These are phyloP conservation scores for Agonopterix alstromeriana DNA, from an alignment of 2,888 invertebrate species.

Conservation along the genomic window DNA sequence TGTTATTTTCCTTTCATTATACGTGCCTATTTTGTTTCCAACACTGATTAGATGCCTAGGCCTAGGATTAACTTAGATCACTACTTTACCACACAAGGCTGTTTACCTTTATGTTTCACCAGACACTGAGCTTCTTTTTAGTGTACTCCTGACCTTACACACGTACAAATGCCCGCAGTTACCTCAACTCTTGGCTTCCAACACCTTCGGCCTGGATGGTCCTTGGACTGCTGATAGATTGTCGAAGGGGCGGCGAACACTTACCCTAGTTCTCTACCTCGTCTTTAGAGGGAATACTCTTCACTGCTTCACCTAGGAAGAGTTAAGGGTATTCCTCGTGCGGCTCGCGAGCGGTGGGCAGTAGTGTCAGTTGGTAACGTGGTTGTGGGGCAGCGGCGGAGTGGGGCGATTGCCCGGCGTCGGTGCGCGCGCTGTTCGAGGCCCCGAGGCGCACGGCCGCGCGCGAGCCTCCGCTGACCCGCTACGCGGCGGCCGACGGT, in stretches of 20 bases:
- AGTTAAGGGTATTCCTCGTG: slow-evolving; percentile 5
- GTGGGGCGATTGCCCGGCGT: slow-evolving; percentile 70
- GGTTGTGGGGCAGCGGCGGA: slow-evolving; percentile 72
- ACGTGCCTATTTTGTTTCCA: slow-evolving; percentile 68
- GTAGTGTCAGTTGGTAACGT: slow-evolving; percentile 63
- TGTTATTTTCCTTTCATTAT: slow-evolving; percentile 51
- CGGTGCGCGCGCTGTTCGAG: slow-evolving; percentile 74
- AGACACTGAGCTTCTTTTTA: slow-evolving; percentile 74
- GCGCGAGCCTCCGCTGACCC: slow-evolving; percentile 72
- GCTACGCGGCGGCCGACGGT: slow-evolving; percentile 78
- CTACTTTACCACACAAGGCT: slow-evolving; percentile 73
- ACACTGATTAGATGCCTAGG: slow-evolving; percentile 75
- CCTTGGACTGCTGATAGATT: slow-evolving; percentile 44
- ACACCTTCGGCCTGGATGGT: slow-evolving; percentile 68
- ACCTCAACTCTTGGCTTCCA: slow-evolving; percentile 74
- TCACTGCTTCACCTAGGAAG: slow-evolving; percentile 32
- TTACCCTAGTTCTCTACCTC: slow-evolving; percentile 50
- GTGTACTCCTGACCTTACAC: slow-evolving; percentile 74
- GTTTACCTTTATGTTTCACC: slow-evolving; percentile 71
- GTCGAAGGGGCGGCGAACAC: slow-evolving; percentile 55
- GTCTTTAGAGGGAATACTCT: slow-evolving; percentile 49
- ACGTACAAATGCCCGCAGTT: slow-evolving; percentile 75
- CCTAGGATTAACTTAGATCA: slow-evolving; percentile 73
- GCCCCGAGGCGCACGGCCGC: slow-evolving; percentile 58
- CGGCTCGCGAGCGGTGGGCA: slow-evolving; percentile 38